Conservation (phyloP, 2,888 invertebrate species). For the Vandiemenella viatica region DNA sequence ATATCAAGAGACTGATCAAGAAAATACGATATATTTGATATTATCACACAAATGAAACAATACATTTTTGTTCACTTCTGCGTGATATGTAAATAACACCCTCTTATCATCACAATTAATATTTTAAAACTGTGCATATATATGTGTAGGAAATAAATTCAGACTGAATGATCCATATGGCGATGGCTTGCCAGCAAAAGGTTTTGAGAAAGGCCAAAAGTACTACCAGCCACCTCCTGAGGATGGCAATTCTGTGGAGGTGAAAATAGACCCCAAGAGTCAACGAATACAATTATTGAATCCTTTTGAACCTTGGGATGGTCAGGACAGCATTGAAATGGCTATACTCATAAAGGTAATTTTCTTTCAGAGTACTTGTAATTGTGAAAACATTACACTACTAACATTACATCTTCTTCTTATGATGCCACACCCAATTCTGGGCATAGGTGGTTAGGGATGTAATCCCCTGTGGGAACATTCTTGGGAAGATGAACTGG, state of each 20-base stretch:
- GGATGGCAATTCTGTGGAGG: conserved; percentile 44
- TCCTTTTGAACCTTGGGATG: conserved; percentile 92
- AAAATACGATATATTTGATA: no score
- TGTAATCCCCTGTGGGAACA: no score
- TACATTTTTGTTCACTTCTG: background rate
- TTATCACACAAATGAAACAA: conserved; percentile 32
- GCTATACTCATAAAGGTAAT: conserved; percentile 74
- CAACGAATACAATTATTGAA: conserved; percentile 80
- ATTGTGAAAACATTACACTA: no score
- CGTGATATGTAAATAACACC: no score
- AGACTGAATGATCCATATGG: conserved; percentile 69
- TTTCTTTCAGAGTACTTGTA: no score
- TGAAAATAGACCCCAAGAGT: conserved; percentile 69
- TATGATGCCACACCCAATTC: no score
- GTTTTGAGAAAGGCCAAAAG: conserved; percentile 94
- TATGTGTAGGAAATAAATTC: conserved; percentile 61
- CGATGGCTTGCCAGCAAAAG: conserved; percentile 81
- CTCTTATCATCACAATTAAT: no score
- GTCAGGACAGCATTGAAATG: conserved; percentile 80
- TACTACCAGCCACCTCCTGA: conserved; percentile 81
- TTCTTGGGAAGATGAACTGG: no score
- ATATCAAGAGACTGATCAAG: no score
- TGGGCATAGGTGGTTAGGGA: no score
- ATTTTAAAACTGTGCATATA: no score
- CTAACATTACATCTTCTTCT: no score